A percentile compares a stretch with the other conserved stretches of the same genome.
phyloP scores from a whole-genome alignment of 2,888 invertebrate species.

The Deilephila elpenor region DNA sequence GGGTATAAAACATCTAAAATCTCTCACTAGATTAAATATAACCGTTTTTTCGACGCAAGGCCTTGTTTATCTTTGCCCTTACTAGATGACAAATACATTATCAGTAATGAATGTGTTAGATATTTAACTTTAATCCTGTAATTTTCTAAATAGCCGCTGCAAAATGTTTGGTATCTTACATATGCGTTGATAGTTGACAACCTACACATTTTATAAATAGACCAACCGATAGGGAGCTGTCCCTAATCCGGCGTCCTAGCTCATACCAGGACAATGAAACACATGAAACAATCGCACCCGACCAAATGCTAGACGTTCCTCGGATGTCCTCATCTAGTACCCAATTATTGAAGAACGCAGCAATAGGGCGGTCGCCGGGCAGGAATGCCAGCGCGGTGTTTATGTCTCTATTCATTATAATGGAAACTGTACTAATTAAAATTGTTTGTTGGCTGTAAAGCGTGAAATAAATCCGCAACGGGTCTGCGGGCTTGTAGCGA shows the following conservation, averaged over 20 bases:
- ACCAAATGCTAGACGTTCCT: constrained; percentile 58
- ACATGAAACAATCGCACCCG: constrained; percentile 51
- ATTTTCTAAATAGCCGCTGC: too few relatives aligned
- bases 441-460: constrained; percentile 65
- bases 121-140: too few relatives aligned
- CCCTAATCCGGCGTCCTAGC: constrained; percentile 29
- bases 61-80: too few relatives aligned
- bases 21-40: too few relatives aligned
- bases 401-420: constrained; percentile 77
- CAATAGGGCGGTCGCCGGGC: constrained; percentile 48
- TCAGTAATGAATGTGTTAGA: too few relatives aligned
- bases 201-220: not conserved
- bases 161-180: too few relatives aligned
- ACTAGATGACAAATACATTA: too few relatives aligned
- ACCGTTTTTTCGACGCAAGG: too few relatives aligned
- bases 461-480: constrained; percentile 64
- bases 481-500: constrained; percentile 52
- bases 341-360: constrained; percentile 71
- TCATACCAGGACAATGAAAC: constrained; percentile 32
- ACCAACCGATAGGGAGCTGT: not conserved
- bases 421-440: constrained; percentile 68
- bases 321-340: constrained; percentile 68
- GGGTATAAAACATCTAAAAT: too few relatives aligned
- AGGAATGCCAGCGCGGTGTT: constrained; percentile 58
- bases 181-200: not conserved